Conservation (phyloP, 2,797 vertebrate genomes). For the Cyclura pinguis region DNA sequence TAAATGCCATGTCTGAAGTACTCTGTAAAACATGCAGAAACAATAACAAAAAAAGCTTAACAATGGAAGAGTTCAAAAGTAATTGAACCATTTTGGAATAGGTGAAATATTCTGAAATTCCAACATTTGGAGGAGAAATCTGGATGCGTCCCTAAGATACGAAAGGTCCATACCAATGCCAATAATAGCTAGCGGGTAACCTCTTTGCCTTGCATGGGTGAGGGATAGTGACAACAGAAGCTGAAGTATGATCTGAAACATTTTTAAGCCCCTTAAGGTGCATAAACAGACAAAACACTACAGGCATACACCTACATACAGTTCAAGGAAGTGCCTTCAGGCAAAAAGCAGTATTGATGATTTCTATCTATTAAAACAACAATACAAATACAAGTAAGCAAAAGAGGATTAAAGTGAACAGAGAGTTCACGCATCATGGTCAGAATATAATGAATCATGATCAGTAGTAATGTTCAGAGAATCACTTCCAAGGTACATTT, state of each 20-base stretch:
- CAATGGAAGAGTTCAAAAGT: neutral
- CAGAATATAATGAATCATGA: neutral
- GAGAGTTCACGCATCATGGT: neutral
- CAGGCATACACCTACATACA: neutral
- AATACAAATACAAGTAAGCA: neutral
- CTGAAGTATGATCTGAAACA: neutral
- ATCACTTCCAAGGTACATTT: neutral
- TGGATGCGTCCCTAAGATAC: neutral
- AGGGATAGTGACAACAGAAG: neutral
- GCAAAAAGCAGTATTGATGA: slow-evolving; percentile 3
- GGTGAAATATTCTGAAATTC: neutral
- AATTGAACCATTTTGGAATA: neutral
- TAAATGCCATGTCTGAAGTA: neutral
- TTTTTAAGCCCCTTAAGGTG: neutral
- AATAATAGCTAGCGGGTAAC: neutral
- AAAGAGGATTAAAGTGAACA: neutral
- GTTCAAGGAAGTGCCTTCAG: slow-evolving; percentile 9
- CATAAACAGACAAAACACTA: neutral
- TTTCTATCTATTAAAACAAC: slow-evolving; percentile 1
- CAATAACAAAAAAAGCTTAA: neutral
- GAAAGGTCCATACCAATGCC: neutral
- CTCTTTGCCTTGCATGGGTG: neutral
- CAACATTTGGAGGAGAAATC: neutral
- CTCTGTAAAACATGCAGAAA: neutral
- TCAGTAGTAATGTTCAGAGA: neutral